Evolutionary conservation across 2,888 invertebrate genomes (phyloP).

Genomic region (Synanthedon myopaeformis): DNA sequence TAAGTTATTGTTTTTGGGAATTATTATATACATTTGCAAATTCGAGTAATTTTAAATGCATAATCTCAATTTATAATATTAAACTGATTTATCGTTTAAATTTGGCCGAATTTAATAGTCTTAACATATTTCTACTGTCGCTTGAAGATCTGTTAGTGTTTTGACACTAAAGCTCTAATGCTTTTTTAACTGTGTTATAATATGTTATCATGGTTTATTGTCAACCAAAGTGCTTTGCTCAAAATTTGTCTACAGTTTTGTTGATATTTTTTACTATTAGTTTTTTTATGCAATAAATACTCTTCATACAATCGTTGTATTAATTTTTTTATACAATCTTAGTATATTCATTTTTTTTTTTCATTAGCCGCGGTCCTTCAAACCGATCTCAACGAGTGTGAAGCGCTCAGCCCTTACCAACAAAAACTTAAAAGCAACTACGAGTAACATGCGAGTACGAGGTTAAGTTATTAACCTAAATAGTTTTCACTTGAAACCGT

Average conservation of each 20-base stretch:
- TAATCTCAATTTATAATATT: neutral
- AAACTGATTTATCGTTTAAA: neutral
- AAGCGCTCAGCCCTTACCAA: too few species aligned
- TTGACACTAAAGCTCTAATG: neutral
- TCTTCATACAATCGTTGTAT: neutral
- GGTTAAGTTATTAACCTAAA: too few species aligned
- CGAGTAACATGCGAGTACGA: too few species aligned
- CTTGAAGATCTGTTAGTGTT: neutral
- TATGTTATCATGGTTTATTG: constrained; percentile 18
- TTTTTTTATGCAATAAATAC: neutral
- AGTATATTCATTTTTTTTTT: too few species aligned
- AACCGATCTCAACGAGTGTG: too few species aligned
- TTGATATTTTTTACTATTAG: neutral
- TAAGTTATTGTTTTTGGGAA: too few species aligned
- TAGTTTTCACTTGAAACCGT: too few species aligned
- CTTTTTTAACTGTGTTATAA: constrained; percentile 8
- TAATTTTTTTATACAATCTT: neutral
- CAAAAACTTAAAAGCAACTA: too few species aligned
- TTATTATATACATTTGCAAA: too few species aligned
- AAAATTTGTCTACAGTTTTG: constrained; percentile 16
- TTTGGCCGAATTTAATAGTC: neutral
- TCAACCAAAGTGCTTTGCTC: constrained; percentile 50
- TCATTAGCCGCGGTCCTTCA: too few species aligned
- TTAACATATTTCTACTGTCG: neutral
- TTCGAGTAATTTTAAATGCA: too few species aligned